Conservation (phyloP, 2,113 vertebrate species). For the Lipophrys pholis region DNA sequence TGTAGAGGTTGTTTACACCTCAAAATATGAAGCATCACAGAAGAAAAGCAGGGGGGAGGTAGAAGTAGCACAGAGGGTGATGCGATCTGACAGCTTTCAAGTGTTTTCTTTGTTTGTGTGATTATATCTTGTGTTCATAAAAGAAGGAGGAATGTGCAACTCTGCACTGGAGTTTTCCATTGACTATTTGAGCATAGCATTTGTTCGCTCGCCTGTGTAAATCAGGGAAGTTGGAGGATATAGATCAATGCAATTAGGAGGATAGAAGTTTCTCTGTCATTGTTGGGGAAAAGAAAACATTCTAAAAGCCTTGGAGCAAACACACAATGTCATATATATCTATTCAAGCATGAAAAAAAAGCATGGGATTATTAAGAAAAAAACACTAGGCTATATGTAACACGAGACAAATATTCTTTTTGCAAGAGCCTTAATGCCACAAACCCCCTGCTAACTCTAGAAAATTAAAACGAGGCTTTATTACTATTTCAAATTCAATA, state of each 20-base stretch:
- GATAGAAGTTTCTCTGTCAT: background rate
- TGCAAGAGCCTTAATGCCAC: slow-evolving; percentile 1
- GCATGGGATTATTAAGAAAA: background rate
- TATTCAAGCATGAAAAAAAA: slow-evolving; percentile 26
- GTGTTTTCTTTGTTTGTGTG: slow-evolving; percentile 46
- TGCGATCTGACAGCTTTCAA: slow-evolving; percentile 61
- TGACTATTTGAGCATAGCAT: slow-evolving; percentile 28
- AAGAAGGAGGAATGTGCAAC: slow-evolving; percentile 29
- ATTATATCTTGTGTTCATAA: slow-evolving; percentile 38
- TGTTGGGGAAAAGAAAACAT: slow-evolving; percentile 15
- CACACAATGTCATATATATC: background rate
- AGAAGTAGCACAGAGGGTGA: slow-evolving; percentile 43
- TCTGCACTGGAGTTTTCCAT: slow-evolving; percentile 15
- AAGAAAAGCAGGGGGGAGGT: slow-evolving; percentile 45
- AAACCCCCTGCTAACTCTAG: background rate
- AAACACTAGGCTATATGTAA: background rate
- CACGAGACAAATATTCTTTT: slow-evolving; percentile 6
- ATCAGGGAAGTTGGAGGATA: slow-evolving; percentile 23
- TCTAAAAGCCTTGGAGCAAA: slow-evolving; percentile 8
- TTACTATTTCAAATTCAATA: slow-evolving; percentile 5
- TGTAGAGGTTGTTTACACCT: slow-evolving; percentile 60
- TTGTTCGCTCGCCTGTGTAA: slow-evolving; percentile 50
- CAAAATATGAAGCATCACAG: slow-evolving; percentile 56
- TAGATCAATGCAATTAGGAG: slow-evolving; percentile 12
- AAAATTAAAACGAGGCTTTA: slow-evolving; percentile 6